A percentile compares a stretch with the other conserved stretches of the same genome.
Conservation (phyloP, 2,797 vertebrate genomes). For the Antrozous pallidus region DNA sequence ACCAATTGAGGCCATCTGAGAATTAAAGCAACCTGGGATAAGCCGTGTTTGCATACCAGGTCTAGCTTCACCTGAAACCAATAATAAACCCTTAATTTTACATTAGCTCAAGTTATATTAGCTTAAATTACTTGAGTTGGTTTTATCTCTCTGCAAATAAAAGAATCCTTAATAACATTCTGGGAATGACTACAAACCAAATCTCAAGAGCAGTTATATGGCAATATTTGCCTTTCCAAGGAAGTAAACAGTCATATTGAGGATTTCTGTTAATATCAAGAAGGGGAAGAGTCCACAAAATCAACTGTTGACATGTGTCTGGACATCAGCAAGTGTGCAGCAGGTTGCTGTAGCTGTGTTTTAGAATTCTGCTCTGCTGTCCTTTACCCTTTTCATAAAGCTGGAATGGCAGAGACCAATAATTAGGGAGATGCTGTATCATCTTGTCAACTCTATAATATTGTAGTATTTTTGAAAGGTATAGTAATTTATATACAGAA, state of each 20-base stretch:
- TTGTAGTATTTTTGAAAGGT: slow-evolving; percentile 32
- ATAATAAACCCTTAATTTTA: neutral
- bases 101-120: neutral
- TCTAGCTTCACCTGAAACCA: neutral
- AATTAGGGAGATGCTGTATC: neutral
- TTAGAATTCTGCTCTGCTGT: neutral
- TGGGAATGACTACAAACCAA: neutral
- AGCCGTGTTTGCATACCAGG: neutral
- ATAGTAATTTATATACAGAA: neutral
- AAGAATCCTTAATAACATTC: neutral
- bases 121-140: neutral
- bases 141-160: neutral
- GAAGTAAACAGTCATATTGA: neutral
- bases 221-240: neutral
- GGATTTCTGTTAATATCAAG: neutral
- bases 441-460: neutral
- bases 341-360: neutral
- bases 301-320: neutral
- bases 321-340: neutral
- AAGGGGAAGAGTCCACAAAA: neutral
- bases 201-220: neutral
- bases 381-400: neutral
- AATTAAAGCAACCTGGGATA: neutral
- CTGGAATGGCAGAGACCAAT: neutral
- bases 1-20: neutral